Evolutionary conservation across 2,888 invertebrate species (phyloP), one percentile per base, ranked within the genome.

Genomic region (Agelastica alni): DNA sequence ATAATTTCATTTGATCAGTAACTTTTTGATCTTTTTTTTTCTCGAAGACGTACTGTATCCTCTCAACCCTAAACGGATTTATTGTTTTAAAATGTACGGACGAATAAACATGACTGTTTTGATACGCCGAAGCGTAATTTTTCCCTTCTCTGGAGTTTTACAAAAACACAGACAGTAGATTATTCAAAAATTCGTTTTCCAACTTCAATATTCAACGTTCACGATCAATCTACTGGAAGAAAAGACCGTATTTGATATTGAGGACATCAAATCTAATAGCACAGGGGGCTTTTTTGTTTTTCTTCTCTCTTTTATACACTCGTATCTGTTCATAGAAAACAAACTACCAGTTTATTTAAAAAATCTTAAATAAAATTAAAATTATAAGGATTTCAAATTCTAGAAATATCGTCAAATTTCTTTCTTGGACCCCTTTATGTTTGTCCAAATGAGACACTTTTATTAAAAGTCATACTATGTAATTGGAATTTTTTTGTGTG

Each of bases 151-250:
- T 36, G 16, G 20, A 4, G 9, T 7, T 5, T 22, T 10, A 41
- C 7, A 7, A 14, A 41, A 26, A 41, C 14, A 22, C 22, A 41
- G 26, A 7, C 22, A 26, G 13, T 41, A 22, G 26, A 22, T 41
- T 41, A 39, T 39, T 39, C 39, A 20, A 39, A 39, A 39, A 18
- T 5, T 20, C 39, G n/a, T 41, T 22, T 4, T 14, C 20, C 1
- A 10, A 13, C 41, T 26, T 14, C 26, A 26, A 42, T 42, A 42
- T 42, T 37, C 17, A 10, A 16, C 36, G 17, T 17, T n/a, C 30
- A 13, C 4, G 42, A n/a, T 42, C 30, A 42, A 42, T 42, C 16
- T 42, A 30, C n/a, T 16, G 34, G 14, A 36, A 36, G 16, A 36
- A 36, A 31, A 6, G n/a, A 12, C 13, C 44, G 18, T 14, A 31